phyloP scores from a whole-genome alignment of 2,113 vertebrate genomes.

The Zeus faber region DNA sequence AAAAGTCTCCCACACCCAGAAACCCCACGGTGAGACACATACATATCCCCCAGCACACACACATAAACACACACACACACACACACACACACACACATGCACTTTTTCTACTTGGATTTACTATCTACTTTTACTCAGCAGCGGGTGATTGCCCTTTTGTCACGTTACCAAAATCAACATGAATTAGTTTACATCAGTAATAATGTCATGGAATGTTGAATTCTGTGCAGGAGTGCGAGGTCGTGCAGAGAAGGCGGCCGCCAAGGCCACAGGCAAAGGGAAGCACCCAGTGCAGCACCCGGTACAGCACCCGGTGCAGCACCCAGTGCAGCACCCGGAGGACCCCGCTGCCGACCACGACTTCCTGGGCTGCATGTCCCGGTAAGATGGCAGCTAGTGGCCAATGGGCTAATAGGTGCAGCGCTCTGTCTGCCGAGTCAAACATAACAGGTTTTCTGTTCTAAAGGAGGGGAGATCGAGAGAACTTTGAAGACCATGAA shows the following conservation, averaged over 20 bases:
- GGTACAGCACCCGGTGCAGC: conserved; percentile 68
- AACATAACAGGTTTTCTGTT: no score
- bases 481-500: no score
- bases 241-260: conserved; percentile 72
- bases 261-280: conserved; percentile 64
- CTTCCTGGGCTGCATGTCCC: conserved; percentile 96
- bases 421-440: no score
- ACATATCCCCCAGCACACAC: conserved; percentile 2
- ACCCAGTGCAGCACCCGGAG: conserved; percentile 62
- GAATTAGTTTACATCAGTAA: no score
- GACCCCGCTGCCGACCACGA: conserved; percentile 81
- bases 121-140: no score
- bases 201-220: no score
- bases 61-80: background rate
- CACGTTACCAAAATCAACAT: no score
- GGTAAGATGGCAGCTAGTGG: conserved; percentile 67
- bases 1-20: conserved; percentile 77
- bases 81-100: background rate
- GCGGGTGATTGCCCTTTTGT: no score
- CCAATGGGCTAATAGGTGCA: background rate
- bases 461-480: no score
- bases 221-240: conserved; percentile 65
- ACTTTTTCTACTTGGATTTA: background rate
- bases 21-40: conserved; percentile 79
- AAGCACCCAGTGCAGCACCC: conserved; percentile 68